Evolutionary conservation across 2,797 vertebrate species (phyloP).

Genomic region (Helostoma temminkii): DNA sequence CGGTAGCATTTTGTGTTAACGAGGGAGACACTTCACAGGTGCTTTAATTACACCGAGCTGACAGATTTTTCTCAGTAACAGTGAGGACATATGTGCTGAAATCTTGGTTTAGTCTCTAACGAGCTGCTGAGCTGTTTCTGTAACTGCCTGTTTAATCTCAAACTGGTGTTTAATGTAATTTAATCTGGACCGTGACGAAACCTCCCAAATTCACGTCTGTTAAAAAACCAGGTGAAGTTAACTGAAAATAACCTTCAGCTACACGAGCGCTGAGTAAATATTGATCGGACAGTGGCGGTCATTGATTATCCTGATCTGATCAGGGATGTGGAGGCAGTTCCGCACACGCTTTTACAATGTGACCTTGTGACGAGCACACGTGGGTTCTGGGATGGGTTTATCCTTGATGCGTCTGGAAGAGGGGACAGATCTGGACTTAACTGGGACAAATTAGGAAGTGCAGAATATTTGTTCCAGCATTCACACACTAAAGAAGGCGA

Average conservation of each 20-base stretch:
- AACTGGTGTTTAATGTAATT: background rate
- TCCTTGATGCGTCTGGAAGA: background rate
- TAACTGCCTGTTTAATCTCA: rapidly evolving
- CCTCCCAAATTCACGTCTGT: background rate
- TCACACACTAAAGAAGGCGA: too few relatives aligned
- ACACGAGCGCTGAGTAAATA: rapidly evolving
- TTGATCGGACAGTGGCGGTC: too few relatives aligned
- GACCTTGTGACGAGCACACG: slow-evolving; percentile 86
- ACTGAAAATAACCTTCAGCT: rapidly evolving
- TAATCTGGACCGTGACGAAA: background rate
- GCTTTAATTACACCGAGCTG: slow-evolving; percentile 1
- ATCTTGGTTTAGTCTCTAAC: rapidly evolving
- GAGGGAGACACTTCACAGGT: background rate
- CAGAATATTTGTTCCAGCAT: too few relatives aligned
- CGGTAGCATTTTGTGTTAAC: background rate
- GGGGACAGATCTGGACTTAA: too few relatives aligned
- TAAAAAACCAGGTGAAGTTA: too few relatives aligned
- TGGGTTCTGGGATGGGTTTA: slow-evolving; percentile 38
- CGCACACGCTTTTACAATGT: slow-evolving; percentile 70
- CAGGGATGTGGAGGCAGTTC: slow-evolving; percentile 44
- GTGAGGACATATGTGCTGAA: slow-evolving; percentile 28
- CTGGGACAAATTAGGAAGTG: too few relatives aligned
- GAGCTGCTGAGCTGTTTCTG: too few relatives aligned
- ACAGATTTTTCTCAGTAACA: background rate
- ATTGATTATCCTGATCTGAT: background rate